Conservation (phyloP, 2,888 invertebrate species). For the Lepidochitona cinerea region DNA sequence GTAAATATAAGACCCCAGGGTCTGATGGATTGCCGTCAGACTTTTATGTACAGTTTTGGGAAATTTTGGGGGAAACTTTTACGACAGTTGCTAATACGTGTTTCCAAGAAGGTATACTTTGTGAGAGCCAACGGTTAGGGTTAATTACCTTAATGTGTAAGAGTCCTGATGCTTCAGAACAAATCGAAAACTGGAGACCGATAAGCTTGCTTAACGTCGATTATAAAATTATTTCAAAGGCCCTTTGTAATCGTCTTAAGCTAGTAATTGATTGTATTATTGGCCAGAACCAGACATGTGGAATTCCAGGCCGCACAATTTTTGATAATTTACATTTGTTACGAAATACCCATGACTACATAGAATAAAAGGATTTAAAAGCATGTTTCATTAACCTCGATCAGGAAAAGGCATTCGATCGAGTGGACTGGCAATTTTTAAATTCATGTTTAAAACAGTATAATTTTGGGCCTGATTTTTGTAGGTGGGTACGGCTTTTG, state of each 20-base stretch:
- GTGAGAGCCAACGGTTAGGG: conserved; percentile 14
- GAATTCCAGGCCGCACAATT: too few relatives aligned
- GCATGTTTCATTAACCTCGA: too few relatives aligned
- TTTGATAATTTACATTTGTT: too few relatives aligned
- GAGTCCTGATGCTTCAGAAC: conserved; percentile 20
- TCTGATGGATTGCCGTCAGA: not conserved
- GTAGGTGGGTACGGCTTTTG: too few relatives aligned
- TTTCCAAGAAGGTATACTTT: conserved; percentile 18
- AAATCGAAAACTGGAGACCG: conserved; percentile 38
- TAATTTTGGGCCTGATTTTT: too few relatives aligned
- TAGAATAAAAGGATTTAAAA: too few relatives aligned
- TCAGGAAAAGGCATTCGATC: too few relatives aligned
- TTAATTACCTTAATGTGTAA: conserved; percentile 35
- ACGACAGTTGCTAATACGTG: conserved; percentile 10
- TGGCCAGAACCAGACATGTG: conserved; percentile 34
- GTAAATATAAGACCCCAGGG: not conserved
- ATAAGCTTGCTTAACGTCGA: conserved; percentile 39
- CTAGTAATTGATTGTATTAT: conserved; percentile 26
- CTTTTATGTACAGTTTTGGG: conserved; percentile 4
- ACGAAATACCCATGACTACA: too few relatives aligned
- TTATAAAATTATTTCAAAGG: conserved; percentile 38
- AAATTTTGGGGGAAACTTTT: not conserved
- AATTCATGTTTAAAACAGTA: too few relatives aligned
- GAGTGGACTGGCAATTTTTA: too few relatives aligned
- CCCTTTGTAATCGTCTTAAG: conserved; percentile 28